Base-by-base conservation (phyloP, 2,797 vertebrate species). In the Thaleichthys pacificus region DNA sequence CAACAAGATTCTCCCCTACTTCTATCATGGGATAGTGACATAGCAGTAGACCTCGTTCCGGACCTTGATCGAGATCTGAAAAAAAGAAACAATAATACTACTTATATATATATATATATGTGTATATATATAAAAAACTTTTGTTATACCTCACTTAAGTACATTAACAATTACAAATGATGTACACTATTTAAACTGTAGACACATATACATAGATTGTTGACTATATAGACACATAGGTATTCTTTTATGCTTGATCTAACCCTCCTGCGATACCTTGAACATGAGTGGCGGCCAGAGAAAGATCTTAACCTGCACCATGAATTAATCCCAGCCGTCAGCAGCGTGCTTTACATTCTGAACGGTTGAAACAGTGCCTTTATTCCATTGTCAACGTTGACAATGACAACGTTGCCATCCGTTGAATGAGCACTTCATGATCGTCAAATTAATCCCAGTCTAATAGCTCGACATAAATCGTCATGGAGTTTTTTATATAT, bases 181-280 rank as follows among this genome's bases (percentile, higher is more conserved):
- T 28, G 26, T 28, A 28, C 26, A 28, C 26, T 28, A 28, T 28
- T 28, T 28, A 24, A 24, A 24, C 24, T 24, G 24, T 24, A 24
- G 24, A 24, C 24, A 24, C 24, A 1, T 24, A 24, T 24, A 24
- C 24, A 24, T 24, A 38, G 17, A 72, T 11, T 38, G 7, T 38
- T 38, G 8, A 38, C 35, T 38, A 8, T 38, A 38, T 9, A 38
- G 35, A 6, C 35, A 38, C 35, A 24, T 24, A 38, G 7, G 35
- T 38, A 1, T 9, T 38, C 1, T 38, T 1, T 38, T 38, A 5
- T 38, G 7, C 35, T 38, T 38, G 35, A 38, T 78, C 89, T 87
- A 96, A 96, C 94, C 80, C 93, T 93, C 76, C 93, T 90, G 77
- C 93, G 91, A 78, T 95, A 94, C 54, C 89, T 51, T 0, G 94